A percentile compares a stretch with the other conserved stretches of the same genome.
Conservation (phyloP, 2,888 invertebrate genomes). For the Zele albiditarsus region DNA sequence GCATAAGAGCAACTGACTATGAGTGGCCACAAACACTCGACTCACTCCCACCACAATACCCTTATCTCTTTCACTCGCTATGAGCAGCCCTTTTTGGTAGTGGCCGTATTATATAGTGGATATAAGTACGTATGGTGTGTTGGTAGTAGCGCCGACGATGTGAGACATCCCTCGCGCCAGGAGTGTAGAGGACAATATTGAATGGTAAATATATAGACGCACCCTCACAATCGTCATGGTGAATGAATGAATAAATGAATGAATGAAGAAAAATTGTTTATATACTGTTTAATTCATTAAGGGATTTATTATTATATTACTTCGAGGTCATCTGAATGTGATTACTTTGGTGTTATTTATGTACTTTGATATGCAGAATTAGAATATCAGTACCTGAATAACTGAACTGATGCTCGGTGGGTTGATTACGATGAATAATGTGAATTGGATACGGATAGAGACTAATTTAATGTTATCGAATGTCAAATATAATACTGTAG, state of each 20-base stretch:
- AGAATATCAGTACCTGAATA: no score
- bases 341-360: no score
- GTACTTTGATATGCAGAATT: no score
- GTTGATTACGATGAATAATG: no score
- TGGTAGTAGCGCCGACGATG: background rate
- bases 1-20: conserved; percentile 71
- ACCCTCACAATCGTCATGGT: conserved; percentile 29
- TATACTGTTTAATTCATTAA: no score
- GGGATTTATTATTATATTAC: no score
- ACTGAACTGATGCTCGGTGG: no score
- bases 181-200: background rate
- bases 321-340: no score
- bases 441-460: no score
- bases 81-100: conserved; percentile 57
- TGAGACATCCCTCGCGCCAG: background rate
- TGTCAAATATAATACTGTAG: no score
- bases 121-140: conserved; percentile 17
- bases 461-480: no score
- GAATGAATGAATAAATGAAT: conserved; percentile 45
- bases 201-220: conserved; percentile 14
- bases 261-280: background rate
- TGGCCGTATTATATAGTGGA: conserved; percentile 9
- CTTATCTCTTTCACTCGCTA: conserved; percentile 66
- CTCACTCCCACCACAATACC: conserved; percentile 65
- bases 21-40: conserved; percentile 63